Evolutionary conservation across 2,113 vertebrate species (phyloP), one percentile per base, ranked within the genome.

Genomic region (Tetrao urogallus): DNA sequence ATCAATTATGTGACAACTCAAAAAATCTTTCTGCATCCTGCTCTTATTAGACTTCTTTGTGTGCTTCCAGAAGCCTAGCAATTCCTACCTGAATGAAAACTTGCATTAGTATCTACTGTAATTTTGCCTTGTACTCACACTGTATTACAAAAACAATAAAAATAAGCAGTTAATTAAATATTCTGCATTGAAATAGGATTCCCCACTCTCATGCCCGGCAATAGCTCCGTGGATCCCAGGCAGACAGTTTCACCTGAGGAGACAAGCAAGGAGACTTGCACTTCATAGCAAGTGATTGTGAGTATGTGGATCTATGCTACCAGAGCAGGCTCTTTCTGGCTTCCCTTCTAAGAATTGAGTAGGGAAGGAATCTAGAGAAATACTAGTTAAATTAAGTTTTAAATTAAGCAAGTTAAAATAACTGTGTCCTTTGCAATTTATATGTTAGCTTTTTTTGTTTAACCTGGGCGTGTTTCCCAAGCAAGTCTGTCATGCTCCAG

Each of bases 151-250:
- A 89, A 64, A 5, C 15, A 73, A 61, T 9, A 28, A 89, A 91
- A 83, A 83, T 11, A 6, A 76, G 10, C 19, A 38, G 54, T 15
- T 77, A 25, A 48, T 34, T 69, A 50, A 42, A 83, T 83, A 81
- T 81, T 83, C 64, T 77, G 54, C 38, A 47, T 34, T 40, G 72
- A 56, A 63, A 42, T 5, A 56, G 7, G 12, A 52, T 78, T 73
- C 11, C 3, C 2, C 5, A 2, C 8, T 6, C 13, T 8, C 25
- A 72, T 27, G 19, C 19, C n/a, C n/a, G 57, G 8, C 8, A 73
- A 47, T 22, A 83, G 6, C 1, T n/a, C 12, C 6, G 2, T 76
- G 24, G 56, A 61, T 64, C 18, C n/a, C 58, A n/a, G 34, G 21
- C 10, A 50, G 20, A 24, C n/a, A 56, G 8, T 60, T 80, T 77